phyloP scores from a whole-genome alignment of 2,888 invertebrate genomes.

The Ophion ellenae region DNA sequence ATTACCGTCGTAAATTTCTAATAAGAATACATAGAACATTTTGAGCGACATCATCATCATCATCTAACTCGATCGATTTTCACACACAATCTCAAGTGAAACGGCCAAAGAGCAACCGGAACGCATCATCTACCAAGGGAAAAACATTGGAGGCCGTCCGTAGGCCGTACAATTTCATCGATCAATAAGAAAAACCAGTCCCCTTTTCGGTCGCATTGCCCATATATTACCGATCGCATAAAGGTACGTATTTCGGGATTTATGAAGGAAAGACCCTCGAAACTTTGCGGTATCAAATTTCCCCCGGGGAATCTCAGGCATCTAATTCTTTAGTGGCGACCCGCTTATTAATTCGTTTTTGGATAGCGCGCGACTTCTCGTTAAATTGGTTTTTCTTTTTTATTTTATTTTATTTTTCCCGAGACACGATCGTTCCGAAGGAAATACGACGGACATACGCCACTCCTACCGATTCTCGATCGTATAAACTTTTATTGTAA shows the following conservation, averaged over 20 bases:
- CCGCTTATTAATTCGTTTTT: conserved; percentile 27
- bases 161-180: too few relatives aligned
- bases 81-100: too few relatives aligned
- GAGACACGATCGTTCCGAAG: conserved; percentile 5
- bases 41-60: too few relatives aligned
- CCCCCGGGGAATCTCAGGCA: conserved; percentile 9
- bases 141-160: too few relatives aligned
- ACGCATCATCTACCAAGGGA: too few relatives aligned
- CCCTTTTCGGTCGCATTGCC: not conserved
- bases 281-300: conserved; percentile 39
- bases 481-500: conserved; percentile 64
- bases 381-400: conserved; percentile 21
- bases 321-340: conserved; percentile 18
- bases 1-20: too few relatives aligned
- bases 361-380: conserved; percentile 27
- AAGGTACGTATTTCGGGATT: too few relatives aligned
- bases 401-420: conserved; percentile 9
- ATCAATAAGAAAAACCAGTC: not conserved
- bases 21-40: too few relatives aligned
- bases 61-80: too few relatives aligned
- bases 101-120: too few relatives aligned
- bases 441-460: conserved; percentile 41
- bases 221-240: not conserved
- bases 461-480: conserved; percentile 41
- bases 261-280: not conserved